Evolutionary conservation across 2,888 invertebrate species (phyloP), one percentile per base, ranked within the genome.

Genomic region (Tuberolachnus salignus): DNA sequence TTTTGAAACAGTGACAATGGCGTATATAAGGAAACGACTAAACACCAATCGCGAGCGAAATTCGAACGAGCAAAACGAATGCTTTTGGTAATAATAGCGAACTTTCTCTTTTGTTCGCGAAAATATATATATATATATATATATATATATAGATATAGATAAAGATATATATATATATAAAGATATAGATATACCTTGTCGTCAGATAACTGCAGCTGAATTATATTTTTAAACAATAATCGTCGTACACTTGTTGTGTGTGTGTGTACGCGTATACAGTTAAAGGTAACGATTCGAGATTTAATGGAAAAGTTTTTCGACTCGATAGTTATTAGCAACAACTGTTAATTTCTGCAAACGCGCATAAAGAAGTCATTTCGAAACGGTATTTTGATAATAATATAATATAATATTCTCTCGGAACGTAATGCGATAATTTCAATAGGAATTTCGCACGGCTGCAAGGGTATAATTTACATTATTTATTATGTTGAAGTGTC

Each of bases 1-100:
- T 78, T 78, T 69, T 26, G 46, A 78, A 78, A 59, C 69, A 57
- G 78, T 51, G 59, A 69, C 78, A 69, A 78, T 67, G 66, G 67
- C 26, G n/a, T 34, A 34, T 34, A 34, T 34, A 34, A 67, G 57
- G 59, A 59, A 78, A 67, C 67, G 69, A 59, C 67, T 67, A 69
- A 78, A 78, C 78, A 49, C 67, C 42, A 67, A 69, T 78, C 49
- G 61, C 61, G 51, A 67, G 69, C 61, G 61, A 59, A 69, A 78
- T 67, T 69, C 78, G 67, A 78, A 78, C 51, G 26, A 78, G 57
- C 34, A 78, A 59, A 59, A 69, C 67, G 61, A 67, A 59, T 69
- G 21, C 49, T 69, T 42, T 49, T 51, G 21, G 57, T 69, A 78
- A 67, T 59, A 67, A 69, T 69, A n/a, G 44, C 49, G 53, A 78